These are phyloP conservation scores for Cyclura pinguis DNA, from an alignment of 2,797 vertebrate species.

Conservation along the genomic window DNA sequence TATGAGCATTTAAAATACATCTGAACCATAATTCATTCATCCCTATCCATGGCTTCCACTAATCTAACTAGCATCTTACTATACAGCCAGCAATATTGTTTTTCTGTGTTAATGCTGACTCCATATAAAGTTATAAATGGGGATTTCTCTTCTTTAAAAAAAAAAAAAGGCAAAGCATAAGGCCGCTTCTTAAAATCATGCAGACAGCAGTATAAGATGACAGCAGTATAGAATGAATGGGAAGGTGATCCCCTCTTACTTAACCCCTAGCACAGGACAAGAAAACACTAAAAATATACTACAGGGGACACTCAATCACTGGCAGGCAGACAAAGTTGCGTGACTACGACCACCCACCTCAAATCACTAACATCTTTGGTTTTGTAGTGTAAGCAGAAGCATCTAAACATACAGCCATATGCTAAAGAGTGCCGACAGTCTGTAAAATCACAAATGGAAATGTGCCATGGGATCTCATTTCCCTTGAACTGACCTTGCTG, in stretches of 20 bases:
- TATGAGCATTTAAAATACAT: background rate
- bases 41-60: background rate
- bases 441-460: background rate
- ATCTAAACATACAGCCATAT: background rate
- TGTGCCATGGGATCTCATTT: background rate
- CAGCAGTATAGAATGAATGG: background rate
- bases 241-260: conserved; percentile 1
- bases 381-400: background rate
- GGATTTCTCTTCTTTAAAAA: background rate
- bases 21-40: background rate
- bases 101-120: background rate
- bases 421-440: background rate
- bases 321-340: background rate
- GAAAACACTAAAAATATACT: background rate
- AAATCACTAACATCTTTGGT: background rate
- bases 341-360: background rate
- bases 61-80: background rate
- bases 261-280: background rate
- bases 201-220: background rate
- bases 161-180: background rate
- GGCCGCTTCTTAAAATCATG: background rate
- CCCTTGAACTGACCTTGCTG: conserved; percentile 30
- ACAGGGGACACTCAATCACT: background rate
- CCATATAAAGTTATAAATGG: background rate
- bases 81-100: background rate